A percentile compares a stretch with the other conserved stretches of the same genome.
Evolutionary conservation across 1,140 invertebrate species (phyloP).

Genomic region (Luehdorfia chinensis): DNA sequence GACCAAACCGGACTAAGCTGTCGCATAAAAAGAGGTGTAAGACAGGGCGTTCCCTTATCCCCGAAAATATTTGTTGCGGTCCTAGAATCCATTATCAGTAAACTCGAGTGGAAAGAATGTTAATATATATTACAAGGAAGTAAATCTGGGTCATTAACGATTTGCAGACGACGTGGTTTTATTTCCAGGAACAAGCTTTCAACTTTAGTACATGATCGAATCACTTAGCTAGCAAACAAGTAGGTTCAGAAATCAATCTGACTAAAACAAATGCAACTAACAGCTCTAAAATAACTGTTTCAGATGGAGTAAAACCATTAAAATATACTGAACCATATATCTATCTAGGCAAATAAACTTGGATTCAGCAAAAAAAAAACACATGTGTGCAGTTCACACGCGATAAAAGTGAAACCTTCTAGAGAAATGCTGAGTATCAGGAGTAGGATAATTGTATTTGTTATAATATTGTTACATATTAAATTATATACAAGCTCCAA

Average conservation of each 20-base stretch:
- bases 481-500: no score
- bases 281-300: conserved; percentile 15
- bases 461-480: no score
- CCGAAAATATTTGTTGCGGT: conserved; percentile 25
- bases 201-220: conserved; percentile 23
- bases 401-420: no score
- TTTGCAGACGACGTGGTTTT: conserved; percentile 21
- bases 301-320: conserved; percentile 17
- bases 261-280: conserved; percentile 19
- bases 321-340: conserved; percentile 15
- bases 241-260: conserved; percentile 18
- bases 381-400: no score
- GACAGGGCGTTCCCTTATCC: conserved; percentile 22
- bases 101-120: conserved; percentile 13
- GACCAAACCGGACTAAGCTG: conserved; percentile 17
- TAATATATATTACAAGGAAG: conserved; percentile 15
- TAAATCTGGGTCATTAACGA: conserved; percentile 23
- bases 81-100: conserved; percentile 17
- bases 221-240: conserved; percentile 12
- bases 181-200: conserved; percentile 12
- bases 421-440: no score
- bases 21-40: conserved; percentile 19
- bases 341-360: conserved; percentile 17
- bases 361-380: conserved; percentile 13
- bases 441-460: no score